These are phyloP conservation scores for Calyptommatus sinebrachiatus DNA, from an alignment of 2,113 vertebrate species.

Conservation along the genomic window DNA sequence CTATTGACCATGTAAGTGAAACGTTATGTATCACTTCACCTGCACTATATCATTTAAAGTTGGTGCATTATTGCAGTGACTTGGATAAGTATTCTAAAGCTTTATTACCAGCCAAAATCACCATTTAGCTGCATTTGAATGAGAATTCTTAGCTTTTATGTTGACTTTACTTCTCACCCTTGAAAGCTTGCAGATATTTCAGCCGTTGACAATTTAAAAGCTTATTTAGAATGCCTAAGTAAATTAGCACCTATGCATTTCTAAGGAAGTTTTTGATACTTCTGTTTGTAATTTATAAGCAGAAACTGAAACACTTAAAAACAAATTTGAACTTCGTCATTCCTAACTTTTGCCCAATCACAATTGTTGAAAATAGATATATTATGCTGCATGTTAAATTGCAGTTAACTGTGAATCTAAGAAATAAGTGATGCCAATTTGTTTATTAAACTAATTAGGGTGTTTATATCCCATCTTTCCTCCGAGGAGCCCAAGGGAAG, in stretches of 20 bases:
- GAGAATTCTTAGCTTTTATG: slow-evolving; percentile 23
- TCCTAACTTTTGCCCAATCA: background rate
- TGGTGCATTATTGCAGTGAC: slow-evolving; percentile 29
- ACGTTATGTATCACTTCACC: slow-evolving; percentile 16
- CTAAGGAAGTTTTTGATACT: background rate
- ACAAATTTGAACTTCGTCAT: slow-evolving; percentile 11
- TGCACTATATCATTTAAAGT: slow-evolving; percentile 32
- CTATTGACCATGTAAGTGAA: slow-evolving; percentile 25
- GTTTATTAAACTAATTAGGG: too few relatives aligned
- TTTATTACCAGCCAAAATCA: slow-evolving; percentile 15
- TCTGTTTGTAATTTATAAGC: background rate
- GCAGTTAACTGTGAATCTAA: too few relatives aligned
- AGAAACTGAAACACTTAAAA: background rate
- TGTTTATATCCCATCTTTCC: too few relatives aligned
- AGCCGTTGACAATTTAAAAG: slow-evolving; percentile 11
- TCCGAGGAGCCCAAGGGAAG: too few relatives aligned
- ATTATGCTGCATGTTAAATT: too few relatives aligned
- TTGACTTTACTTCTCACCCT: slow-evolving; percentile 24
- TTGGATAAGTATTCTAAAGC: slow-evolving; percentile 30
- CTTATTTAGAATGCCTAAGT: background rate
- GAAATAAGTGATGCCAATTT: too few relatives aligned
- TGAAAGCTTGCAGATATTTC: background rate
- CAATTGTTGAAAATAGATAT: background rate
- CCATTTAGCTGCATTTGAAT: slow-evolving; percentile 16
- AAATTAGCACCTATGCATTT: background rate